Base-by-base conservation (phyloP, 2,888 invertebrate species). In the Lasioglossum figueresi region DNA sequence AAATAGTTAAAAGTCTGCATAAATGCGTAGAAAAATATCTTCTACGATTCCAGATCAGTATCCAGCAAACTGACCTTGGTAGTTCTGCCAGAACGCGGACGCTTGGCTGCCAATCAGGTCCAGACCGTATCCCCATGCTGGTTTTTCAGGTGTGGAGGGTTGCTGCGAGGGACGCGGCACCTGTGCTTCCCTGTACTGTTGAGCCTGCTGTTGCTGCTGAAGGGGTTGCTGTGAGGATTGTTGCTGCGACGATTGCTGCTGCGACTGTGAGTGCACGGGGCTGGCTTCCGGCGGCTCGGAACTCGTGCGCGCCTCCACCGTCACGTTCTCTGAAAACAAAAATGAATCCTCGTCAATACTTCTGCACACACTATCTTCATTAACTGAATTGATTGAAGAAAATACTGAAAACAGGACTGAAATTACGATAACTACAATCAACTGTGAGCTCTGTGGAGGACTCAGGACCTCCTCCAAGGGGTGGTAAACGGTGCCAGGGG, bases 41-140 rank as follows among this genome's bases (percentile, higher is more conserved):
- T 56, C n/a, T 0, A 56, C 2, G 16, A 4, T n/a, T 12, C 4
- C 4, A 1, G 14, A 27, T 27, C 8, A 31, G 66, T 34, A 37
- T 12, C 48, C 27, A 31, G n/a, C n/a, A 52, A 85, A 95, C 97
- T 96, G 95, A 98, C 98, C 98, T 94, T 98, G 98, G 95, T 98
- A 98, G 95, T 98, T 98, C 95, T 98, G 98, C 98, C 98, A 98
- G 95, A 98, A 98, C 70, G 98, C 98, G 74, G 95, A 93, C 34
- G 97, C 97, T 63, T 98, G 98, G 79, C 97, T 97, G 92, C 97
- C 97, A 96, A 98, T 98, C 95, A 98, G 97, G 95, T 98, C 98
- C 89, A 97, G 96, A 79, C 97, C 97, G 95, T 97, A 97, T 91
- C 96, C 97, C 97, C 97, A 97, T 70, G 96, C 96, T 82, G 96